Base-by-base conservation (phyloP, 2,797 vertebrate species). In the Gambusia yucatana region DNA sequence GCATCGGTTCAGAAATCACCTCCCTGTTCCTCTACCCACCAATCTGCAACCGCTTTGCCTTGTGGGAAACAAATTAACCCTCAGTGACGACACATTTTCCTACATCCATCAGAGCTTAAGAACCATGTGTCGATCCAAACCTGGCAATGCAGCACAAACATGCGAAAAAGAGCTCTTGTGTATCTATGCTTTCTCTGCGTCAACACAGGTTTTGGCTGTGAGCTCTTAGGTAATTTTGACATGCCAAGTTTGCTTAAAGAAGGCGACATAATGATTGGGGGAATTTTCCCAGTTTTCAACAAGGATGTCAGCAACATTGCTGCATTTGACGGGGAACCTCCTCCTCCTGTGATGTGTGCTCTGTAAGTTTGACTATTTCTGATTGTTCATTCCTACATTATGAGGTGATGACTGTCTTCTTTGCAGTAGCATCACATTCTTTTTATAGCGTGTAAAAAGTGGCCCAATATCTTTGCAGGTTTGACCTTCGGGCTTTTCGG, bases 201-300 rank as follows among this genome's bases (percentile, higher is more conserved):
- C 47, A 82, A 80, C 36, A 70, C 69, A 76, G 86, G 69, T 14
- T 82, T 57, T 78, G 79, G 85, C 71, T 96, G 96, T 86, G 88
- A 93, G 39, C 57, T 89, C 2, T 72, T 93, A 0, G 82, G 83
- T 44, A 89, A 80, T 41, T 95, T 95, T 83, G 72, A 91, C 44
- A 93, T 94, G 93, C 87, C 85, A 36, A 86, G 90, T 77, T 88
- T 95, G 73, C 93, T 91, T 59, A 91, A 92, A 76, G 61, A 79
- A 39, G 96, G 96, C 55, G 92, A 95, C 52, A 86, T 96, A 52
- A 94, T 95, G 92, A 93, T 96, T 0, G 96, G 95, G n/a, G 96
- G 95, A 1, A 95, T 96, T 87, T 96, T 96, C 59, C 95, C 95
- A 0, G 72, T 96, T 87, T 95, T 91, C 30, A 94, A 94, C 86